Percentiles rank a stretch among this genome's conserved stretches.
These are phyloP conservation scores for Cheilosia vernalis DNA, from an alignment of 2,888 invertebrate genomes.

Conservation along the genomic window DNA sequence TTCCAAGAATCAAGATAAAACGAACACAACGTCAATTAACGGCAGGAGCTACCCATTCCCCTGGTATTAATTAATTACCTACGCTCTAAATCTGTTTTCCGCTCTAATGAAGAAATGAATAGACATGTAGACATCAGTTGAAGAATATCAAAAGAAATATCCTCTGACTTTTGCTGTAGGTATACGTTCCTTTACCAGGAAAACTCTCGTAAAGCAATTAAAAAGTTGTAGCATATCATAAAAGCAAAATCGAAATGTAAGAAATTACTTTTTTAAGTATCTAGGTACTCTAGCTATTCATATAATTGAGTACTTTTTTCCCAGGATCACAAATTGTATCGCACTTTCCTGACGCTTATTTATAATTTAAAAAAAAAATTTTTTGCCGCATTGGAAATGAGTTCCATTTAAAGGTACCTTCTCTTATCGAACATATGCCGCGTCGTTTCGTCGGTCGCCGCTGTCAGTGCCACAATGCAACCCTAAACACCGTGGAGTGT, in stretches of 20 bases:
- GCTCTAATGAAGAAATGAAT: conserved; percentile 32
- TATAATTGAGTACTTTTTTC: background rate
- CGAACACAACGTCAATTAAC: conserved; percentile 14
- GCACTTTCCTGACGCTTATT: too few relatives aligned
- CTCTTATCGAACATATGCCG: background rate
- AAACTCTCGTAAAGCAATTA: conserved; percentile 55
- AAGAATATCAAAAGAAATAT: conserved; percentile 10
- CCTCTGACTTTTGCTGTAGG: background rate
- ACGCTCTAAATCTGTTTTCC: conserved; percentile 31
- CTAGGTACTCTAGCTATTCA: background rate
- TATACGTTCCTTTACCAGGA: conserved; percentile 19
- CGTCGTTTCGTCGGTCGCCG: too few relatives aligned
- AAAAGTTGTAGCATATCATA: conserved; percentile 46
- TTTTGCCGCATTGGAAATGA: too few relatives aligned
- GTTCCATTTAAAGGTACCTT: too few relatives aligned
- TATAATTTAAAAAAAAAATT: too few relatives aligned
- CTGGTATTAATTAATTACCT: conserved; percentile 15
- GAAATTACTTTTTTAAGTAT: conserved; percentile 37
- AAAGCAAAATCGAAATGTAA: conserved; percentile 45
- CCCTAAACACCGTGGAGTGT: conserved; percentile 49
- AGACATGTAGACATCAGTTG: background rate
- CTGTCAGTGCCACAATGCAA: conserved; percentile 10
- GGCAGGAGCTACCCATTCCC: conserved; percentile 13
- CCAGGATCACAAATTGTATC: conserved; percentile 20
- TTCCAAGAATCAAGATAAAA: conserved; percentile 15